A percentile compares a stretch with the other conserved stretches of the same genome.
phyloP scores from a whole-genome alignment of 1,140 invertebrate species.

The Zelostemma sp. region DNA sequence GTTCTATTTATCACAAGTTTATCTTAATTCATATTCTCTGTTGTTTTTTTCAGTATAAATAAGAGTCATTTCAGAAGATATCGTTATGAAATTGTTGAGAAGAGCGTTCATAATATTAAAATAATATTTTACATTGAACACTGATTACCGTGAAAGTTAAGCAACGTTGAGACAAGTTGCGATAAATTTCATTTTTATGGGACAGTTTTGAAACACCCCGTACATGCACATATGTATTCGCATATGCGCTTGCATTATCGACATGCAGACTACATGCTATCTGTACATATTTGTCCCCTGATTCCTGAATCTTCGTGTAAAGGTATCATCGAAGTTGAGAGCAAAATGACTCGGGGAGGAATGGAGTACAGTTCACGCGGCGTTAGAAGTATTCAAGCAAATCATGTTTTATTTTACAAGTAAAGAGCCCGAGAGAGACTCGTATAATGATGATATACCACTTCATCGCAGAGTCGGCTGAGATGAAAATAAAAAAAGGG shows the following conservation, averaged over 20 bases:
- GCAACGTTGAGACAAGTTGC: no score
- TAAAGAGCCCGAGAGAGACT: slow-evolving; percentile 34
- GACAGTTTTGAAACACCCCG: slow-evolving; percentile 1
- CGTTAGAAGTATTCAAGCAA: slow-evolving; percentile 37
- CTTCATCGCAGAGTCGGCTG: slow-evolving; percentile 32
- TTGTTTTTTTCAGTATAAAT: no score
- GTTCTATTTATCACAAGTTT: not conserved
- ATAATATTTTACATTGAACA: no score
- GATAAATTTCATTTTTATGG: no score
- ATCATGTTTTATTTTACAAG: slow-evolving; percentile 35
- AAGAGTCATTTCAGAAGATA: no score
- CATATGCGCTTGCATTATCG: slow-evolving; percentile 40
- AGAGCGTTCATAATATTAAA: no score
- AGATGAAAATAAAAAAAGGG: no score
- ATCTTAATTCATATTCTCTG: not conserved
- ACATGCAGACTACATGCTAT: slow-evolving; percentile 38
- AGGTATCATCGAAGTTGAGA: slow-evolving; percentile 32
- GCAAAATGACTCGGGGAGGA: slow-evolving; percentile 44
- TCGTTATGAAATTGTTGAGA: no score
- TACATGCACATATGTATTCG: not conserved
- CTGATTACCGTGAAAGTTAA: no score
- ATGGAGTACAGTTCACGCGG: slow-evolving; percentile 47
- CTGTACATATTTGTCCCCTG: slow-evolving; percentile 30
- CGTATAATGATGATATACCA: slow-evolving; percentile 36
- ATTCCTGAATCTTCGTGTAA: slow-evolving; percentile 17